Percentiles rank a stretch among this genome's conserved stretches.
Conservation (phyloP, 2,888 invertebrate genomes). For the Orthonevra nobilis region DNA sequence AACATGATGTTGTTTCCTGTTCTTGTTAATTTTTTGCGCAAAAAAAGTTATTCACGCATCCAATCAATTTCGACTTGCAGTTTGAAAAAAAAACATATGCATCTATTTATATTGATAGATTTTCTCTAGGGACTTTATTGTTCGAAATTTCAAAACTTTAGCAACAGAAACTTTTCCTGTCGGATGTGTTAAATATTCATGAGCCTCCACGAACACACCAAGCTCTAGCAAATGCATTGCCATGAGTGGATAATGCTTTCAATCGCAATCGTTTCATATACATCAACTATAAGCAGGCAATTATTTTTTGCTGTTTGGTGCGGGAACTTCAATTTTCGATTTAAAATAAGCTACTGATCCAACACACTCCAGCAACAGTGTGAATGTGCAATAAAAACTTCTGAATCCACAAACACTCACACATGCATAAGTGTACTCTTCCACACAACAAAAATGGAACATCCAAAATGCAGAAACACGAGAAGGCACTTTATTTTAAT, state of each 20-base stretch:
- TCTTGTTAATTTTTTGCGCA: too few species aligned
- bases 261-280: not conserved
- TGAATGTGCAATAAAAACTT: conserved; percentile 5
- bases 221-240: not conserved
- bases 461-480: conserved; percentile 55
- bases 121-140: too few species aligned
- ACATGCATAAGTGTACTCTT: not conserved
- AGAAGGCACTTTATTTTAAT: conserved; percentile 70
- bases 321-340: conserved; percentile 19
- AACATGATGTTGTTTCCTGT: too few species aligned
- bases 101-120: too few species aligned
- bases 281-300: conserved; percentile 15
- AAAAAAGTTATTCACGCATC: too few species aligned
- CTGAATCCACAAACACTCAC: conserved; percentile 6
- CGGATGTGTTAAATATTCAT: not conserved
- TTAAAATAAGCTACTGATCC: not conserved
- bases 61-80: too few species aligned
- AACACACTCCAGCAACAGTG: not conserved
- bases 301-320: conserved; percentile 25
- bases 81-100: too few species aligned
- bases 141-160: not conserved
- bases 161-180: not conserved
- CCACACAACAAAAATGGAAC: conserved; percentile 3
- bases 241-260: not conserved
- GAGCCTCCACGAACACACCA: not conserved